Evolutionary conservation across 1,140 invertebrate genomes (phyloP), one percentile per base, ranked within the genome.

Genomic region (Yoshiicerus persimilis): DNA sequence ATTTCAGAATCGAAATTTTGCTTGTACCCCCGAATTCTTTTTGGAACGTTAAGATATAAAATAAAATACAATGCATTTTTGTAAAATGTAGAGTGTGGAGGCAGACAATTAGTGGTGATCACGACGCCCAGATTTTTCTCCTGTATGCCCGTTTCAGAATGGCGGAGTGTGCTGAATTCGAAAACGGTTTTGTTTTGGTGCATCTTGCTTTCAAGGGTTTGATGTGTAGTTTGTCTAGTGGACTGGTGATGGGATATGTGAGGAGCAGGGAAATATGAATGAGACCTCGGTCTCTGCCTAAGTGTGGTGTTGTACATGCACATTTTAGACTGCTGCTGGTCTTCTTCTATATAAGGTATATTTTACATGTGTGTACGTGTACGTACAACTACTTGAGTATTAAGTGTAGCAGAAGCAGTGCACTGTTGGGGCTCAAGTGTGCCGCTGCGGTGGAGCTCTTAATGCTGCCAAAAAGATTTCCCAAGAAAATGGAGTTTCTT

Each of bases 401-500:
- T 80, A 80, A 80, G 75, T 80, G 75, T 80, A 80, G 75, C 34
- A 80, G 75, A 36, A 80, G 75, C 32, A 80, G 75, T 80, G 75
- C 75, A 34, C 75, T 38, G 75, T 80, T 36, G 75, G 75, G 75
- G 75, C 75, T 80, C 75, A 80, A 80, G 75, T 80, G 75, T 80
- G 30, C 70, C 70, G 70, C 75, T 80, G 75, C 34, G 75, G 75
- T 80, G 75, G 32, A 80, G 75, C 32, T 80, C 75, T 80, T 80
- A 80, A 80, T 47, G 83, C 83, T 84, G 83, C 83, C 83, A 84
- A 84, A 84, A 84, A 84, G 41, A 56, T 41, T 84, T n/a, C 75
- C 32, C 30, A 80, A 80, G 75, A 80, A 80, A 80, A 80, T 80
- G 75, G 75, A 80, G 75, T 80, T 80, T 80, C 75, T 80, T 80